These are phyloP conservation scores for Panthera tigris DNA, from an alignment of 2,113 vertebrate genomes.

Conservation along the genomic window DNA sequence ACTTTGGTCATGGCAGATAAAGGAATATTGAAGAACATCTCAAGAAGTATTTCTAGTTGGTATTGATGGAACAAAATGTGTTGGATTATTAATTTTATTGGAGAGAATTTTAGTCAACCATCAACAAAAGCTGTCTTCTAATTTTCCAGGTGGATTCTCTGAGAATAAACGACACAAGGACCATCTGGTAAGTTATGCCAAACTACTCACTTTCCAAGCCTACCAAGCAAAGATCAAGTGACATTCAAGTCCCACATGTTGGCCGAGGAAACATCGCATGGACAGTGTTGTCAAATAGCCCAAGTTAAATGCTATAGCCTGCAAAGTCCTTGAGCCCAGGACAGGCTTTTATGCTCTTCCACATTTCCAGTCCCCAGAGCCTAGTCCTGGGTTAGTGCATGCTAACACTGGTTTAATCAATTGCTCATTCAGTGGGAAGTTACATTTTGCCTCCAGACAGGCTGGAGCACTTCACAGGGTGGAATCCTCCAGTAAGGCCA, in stretches of 20 bases:
- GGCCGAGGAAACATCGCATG: background rate
- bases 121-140: conserved; percentile 33
- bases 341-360: no score
- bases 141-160: conserved; percentile 40
- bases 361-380: background rate
- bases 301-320: background rate
- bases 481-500: background rate
- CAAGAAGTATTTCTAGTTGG: background rate
- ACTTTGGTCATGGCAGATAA: background rate
- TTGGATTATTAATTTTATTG: conserved; percentile 35
- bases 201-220: background rate
- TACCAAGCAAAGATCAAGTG: background rate
- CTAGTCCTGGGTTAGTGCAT: no score
- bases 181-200: background rate
- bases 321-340: background rate
- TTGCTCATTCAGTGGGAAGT: background rate
- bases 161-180: conserved; percentile 15
- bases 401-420: background rate
- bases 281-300: background rate
- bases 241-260: background rate
- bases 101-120: background rate
- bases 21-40: background rate
- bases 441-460: background rate
- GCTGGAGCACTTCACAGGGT: background rate
- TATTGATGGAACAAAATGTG: background rate